These are phyloP conservation scores for Triplophysa bombifrons DNA, from an alignment of 2,797 vertebrate species.

Conservation along the genomic window DNA sequence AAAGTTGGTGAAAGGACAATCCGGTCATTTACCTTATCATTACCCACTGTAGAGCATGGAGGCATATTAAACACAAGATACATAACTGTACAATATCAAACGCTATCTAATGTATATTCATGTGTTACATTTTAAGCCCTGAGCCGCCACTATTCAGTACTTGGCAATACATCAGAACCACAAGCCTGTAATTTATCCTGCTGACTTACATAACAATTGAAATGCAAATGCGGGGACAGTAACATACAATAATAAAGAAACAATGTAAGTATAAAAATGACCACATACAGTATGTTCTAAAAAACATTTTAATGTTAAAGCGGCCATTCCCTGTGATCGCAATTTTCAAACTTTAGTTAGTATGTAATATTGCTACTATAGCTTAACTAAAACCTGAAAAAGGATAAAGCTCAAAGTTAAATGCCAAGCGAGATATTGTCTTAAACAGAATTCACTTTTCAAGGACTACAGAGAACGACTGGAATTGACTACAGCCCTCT, in stretches of 20 bases:
- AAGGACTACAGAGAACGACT: no score
- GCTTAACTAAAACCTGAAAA: no score
- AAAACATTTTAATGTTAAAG: not conserved
- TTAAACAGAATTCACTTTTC: no score
- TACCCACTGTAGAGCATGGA: constrained; percentile 13
- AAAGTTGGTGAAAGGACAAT: not conserved
- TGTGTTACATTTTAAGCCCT: not conserved
- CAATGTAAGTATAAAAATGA: not conserved
- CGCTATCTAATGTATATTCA: constrained; percentile 12
- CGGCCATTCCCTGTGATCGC: no score
- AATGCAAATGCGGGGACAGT: constrained; percentile 29
- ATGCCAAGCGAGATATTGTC: no score
- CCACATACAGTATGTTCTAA: not conserved
- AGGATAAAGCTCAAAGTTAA: no score
- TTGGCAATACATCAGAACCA: constrained; percentile 3
- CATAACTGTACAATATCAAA: constrained; percentile 9
- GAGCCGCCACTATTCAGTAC: constrained; percentile 17
- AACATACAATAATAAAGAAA: constrained; percentile 3
- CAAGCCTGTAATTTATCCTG: constrained; percentile 15
- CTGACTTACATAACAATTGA: constrained; percentile 1
- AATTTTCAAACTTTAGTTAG: no score
- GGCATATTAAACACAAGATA: not conserved
- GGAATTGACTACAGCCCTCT: no score
- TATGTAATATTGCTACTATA: no score
- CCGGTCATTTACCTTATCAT: constrained; percentile 10